Conservation (phyloP, 2,797 vertebrate species). For the Labroides dimidiatus region DNA sequence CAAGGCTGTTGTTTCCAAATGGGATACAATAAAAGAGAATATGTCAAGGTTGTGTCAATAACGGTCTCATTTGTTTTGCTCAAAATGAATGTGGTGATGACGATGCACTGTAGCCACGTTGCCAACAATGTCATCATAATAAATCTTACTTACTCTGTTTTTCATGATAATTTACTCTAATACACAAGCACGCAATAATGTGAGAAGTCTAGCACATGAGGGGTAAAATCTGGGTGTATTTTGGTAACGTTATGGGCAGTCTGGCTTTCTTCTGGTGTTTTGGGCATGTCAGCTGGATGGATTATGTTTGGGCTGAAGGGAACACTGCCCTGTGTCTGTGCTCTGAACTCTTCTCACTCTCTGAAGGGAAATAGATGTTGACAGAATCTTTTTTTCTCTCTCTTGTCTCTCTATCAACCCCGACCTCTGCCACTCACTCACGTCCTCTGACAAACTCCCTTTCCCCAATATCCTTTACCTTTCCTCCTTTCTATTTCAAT, state of each 20-base stretch:
- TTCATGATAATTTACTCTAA: neutral
- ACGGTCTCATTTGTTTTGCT: conserved; percentile 40
- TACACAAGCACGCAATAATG: conserved; percentile 6
- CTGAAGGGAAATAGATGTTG: conserved; percentile 61
- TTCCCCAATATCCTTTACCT: neutral
- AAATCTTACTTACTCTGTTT: conserved; percentile 35
- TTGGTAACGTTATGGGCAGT: conserved; percentile 29
- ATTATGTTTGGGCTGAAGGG: conserved; percentile 64
- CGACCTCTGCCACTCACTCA: conserved; percentile 30
- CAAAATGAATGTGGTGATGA: conserved; percentile 22
- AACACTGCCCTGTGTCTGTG: conserved; percentile 51
- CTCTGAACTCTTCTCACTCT: conserved; percentile 60
- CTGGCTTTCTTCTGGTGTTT: conserved; percentile 54
- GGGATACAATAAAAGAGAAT: neutral
- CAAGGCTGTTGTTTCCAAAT: neutral
- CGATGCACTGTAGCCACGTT: conserved; percentile 20
- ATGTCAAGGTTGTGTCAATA: conserved; percentile 4
- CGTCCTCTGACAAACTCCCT: conserved; percentile 22
- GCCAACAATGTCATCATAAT: conserved; percentile 17
- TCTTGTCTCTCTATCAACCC: conserved; percentile 43
- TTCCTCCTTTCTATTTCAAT: neutral
- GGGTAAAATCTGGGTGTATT: conserved; percentile 15
- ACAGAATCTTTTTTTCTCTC: conserved; percentile 59
- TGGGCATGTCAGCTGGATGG: conserved; percentile 67
- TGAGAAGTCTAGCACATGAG: conserved; percentile 11